These are phyloP conservation scores for Labia minor DNA, from an alignment of 2,888 invertebrate species.

Conservation along the genomic window DNA sequence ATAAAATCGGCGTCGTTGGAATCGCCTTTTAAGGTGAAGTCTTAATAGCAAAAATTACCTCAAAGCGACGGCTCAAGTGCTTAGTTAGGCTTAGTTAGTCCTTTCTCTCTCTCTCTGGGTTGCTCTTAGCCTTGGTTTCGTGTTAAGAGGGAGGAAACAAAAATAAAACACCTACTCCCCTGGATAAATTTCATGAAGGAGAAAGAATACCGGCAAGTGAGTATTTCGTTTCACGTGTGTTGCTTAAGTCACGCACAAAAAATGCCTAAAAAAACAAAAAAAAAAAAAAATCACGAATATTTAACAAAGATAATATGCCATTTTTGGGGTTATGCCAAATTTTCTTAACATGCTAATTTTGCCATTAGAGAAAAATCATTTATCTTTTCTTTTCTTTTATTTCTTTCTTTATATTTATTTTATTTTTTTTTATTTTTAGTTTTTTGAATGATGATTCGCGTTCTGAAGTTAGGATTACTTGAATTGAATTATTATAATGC, in stretches of 20 bases:
- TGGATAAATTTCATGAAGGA: neutral
- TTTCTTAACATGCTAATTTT: too few relatives aligned
- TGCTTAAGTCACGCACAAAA: constrained; percentile 2
- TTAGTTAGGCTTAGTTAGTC: neutral
- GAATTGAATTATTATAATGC: constrained; percentile 7
- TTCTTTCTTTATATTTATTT: neutral
- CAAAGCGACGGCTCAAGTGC: neutral
- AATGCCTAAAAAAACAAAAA: neutral
- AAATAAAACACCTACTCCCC: neutral
- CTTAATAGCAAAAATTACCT: constrained; percentile 13
- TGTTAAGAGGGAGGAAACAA: neutral
- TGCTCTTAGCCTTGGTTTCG: neutral
- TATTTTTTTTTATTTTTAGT: neutral
- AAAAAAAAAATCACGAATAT: too few relatives aligned
- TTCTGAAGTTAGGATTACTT: neutral
- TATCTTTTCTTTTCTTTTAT: neutral
- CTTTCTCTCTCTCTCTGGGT: neutral
- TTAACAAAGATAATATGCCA: too few relatives aligned
- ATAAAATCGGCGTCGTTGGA: neutral
- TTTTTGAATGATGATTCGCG: neutral
- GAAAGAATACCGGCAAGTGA: neutral
- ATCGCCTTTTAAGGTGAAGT: constrained; percentile 13
- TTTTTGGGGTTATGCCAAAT: too few relatives aligned
- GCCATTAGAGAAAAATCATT: too few relatives aligned
- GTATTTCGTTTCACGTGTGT: neutral